phyloP scores from a whole-genome alignment of 1,140 invertebrate species.

The Psix sp. region DNA sequence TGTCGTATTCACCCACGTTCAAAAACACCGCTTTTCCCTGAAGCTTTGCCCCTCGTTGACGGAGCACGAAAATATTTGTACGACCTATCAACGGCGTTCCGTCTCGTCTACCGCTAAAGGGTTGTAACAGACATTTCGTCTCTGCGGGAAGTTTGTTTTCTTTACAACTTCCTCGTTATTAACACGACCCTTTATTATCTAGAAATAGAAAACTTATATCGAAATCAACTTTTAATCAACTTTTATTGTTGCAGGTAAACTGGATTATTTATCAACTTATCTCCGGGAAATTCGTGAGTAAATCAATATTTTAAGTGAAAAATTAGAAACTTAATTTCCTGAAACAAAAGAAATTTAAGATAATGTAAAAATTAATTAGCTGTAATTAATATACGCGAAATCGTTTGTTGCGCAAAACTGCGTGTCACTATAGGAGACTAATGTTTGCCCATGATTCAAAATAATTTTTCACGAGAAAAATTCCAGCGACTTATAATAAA shows the following conservation, averaged over 20 bases:
- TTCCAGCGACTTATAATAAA: no score
- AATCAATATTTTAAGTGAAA: no score
- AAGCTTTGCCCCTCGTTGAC: constrained; percentile 45
- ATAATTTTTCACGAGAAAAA: no score
- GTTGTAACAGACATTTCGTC: constrained; percentile 41
- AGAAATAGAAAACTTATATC: constrained; percentile 7
- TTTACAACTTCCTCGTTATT: constrained; percentile 23
- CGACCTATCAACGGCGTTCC: constrained; percentile 50
- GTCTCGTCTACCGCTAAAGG: constrained; percentile 56
- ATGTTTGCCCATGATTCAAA: no score
- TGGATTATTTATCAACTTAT: neutral
- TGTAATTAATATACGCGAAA: no score
- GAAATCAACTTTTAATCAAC: no score
- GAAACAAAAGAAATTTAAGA: no score
- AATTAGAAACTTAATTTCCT: no score
- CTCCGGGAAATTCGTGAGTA: no score
- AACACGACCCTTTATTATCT: constrained; percentile 26
- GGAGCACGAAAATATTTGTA: constrained; percentile 60
- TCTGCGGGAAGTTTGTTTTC: constrained; percentile 16
- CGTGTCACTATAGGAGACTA: no score
- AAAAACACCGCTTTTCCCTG: constrained; percentile 45
- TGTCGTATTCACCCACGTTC: constrained; percentile 46
- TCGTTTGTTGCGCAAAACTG: no score
- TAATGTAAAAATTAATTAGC: no score
- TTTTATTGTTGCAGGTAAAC: constrained; percentile 35